phyloP scores from a whole-genome alignment of 1,140 invertebrate species.

The Nylanderia fulva region DNA sequence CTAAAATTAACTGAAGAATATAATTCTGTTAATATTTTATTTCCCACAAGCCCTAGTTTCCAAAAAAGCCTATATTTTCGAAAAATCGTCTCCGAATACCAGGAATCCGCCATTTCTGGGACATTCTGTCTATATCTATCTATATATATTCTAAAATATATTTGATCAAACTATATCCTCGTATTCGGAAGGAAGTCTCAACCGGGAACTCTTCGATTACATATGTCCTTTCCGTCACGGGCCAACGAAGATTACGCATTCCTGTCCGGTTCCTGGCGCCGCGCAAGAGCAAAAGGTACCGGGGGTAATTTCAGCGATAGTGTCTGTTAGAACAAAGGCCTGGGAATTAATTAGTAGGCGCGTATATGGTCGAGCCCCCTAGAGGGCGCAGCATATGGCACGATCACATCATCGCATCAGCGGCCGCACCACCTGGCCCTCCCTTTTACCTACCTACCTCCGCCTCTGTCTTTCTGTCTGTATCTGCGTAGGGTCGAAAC shows the following conservation, averaged over 20 bases:
- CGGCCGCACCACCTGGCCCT: conserved; percentile 81
- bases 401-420: conserved; percentile 82
- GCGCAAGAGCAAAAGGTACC: conserved; percentile 61
- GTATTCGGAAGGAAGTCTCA: not conserved
- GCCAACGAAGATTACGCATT: conserved; percentile 60
- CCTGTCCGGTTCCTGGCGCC: conserved; percentile 53
- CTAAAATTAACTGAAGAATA: too few species aligned
- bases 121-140: too few species aligned
- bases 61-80: too few species aligned
- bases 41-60: too few species aligned
- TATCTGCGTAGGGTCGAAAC: conserved; percentile 71
- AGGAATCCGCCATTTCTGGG: too few species aligned
- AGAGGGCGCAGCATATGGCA: conserved; percentile 84
- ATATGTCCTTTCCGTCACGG: conserved; percentile 46
- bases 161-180: too few species aligned
- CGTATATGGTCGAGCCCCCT: conserved; percentile 78
- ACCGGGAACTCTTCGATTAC: not conserved
- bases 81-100: too few species aligned
- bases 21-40: too few species aligned
- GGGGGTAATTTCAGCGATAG: conserved; percentile 68
- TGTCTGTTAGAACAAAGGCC: conserved; percentile 83
- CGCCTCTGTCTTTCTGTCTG: conserved; percentile 51
- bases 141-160: too few species aligned
- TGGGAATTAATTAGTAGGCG: conserved; percentile 85
- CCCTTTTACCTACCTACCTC: conserved; percentile 62